Base-by-base conservation (phyloP, 2,797 vertebrate genomes). In the Chaetodon trifasciatus region DNA sequence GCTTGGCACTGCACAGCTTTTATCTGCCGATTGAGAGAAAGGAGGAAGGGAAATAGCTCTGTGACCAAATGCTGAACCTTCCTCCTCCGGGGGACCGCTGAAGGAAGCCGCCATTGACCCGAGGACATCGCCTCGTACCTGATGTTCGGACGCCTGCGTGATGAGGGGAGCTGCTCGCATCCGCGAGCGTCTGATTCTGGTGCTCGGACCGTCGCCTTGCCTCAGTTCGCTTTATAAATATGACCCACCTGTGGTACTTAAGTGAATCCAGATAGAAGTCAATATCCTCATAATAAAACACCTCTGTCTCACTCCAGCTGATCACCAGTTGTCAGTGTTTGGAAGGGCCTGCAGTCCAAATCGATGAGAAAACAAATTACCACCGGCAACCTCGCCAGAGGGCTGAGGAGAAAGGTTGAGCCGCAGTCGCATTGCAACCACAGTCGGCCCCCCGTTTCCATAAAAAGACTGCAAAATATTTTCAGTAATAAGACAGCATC, bases 351-450 rank as follows among this genome's bases (percentile, higher is more conserved):
- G 74, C 71, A 32, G 83, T 23, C 49, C 70, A 4, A 76, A 90
- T 93, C 86, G 68, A 92, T 92, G 50, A 32, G 70, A 79, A 86
- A 87, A 91, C 82, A 85, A 89, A 92, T 91, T 70, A 85, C 81
- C 66, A 5, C 77, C 52, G 70, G 76, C 70, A 74, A 70, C 70
- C 47, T 83, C 23, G 23, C 61, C 70, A 42, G 65, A 86, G 74
- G 66, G 67, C 57, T 47, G 56, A 79, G 24, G 65, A 83, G 32
- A 58, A 57, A 53, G 62, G 37, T 24, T 68, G 60, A 75, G 65
- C 55, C 61, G 37, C 85, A 76, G 78, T 63, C 70, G 67, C 76
- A 70, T 3, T 32, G 61, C 56, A 62, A 37, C 68, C 28, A 32
- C 28, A 67, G 24, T 46, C 19, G n/a, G 44, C 11, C 39, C 9